phyloP scores from a whole-genome alignment of 2,113 vertebrate species.

The Calidris pugnax region DNA sequence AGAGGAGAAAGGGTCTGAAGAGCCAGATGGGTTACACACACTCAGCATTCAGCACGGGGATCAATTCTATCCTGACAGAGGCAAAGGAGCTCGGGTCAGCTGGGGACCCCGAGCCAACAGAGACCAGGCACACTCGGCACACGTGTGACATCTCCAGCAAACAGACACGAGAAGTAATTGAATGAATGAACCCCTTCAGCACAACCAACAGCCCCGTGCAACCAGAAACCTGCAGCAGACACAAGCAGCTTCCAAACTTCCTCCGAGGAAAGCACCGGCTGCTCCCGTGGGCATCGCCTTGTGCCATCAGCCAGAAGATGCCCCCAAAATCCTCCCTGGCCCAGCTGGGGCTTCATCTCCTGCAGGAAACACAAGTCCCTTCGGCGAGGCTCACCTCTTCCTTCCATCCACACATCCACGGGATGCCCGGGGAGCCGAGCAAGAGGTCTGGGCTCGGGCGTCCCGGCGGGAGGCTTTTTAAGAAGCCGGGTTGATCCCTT shows the following conservation, averaged over 20 bases:
- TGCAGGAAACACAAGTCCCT: accelerated
- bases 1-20: not conserved
- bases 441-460: not conserved
- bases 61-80: not conserved
- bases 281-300: not conserved
- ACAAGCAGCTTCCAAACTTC: not conserved
- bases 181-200: not conserved
- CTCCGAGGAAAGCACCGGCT: not conserved
- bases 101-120: accelerated
- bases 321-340: not conserved
- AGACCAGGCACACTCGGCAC: accelerated
- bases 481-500: not conserved
- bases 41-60: no score
- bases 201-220: not conserved
- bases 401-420: constrained; percentile 37
- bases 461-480: not conserved
- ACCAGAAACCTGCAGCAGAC: not conserved
- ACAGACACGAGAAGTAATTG: not conserved
- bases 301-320: not conserved
- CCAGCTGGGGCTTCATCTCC: not conserved
- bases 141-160: not conserved
- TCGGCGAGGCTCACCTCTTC: constrained; percentile 3
- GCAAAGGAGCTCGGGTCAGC: not conserved
- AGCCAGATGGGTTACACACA: not conserved
- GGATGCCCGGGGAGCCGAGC: not conserved